Percentiles rank a stretch among this genome's conserved stretches.
Conservation (phyloP, 2,888 invertebrate species). For the Mythimna pallens region DNA sequence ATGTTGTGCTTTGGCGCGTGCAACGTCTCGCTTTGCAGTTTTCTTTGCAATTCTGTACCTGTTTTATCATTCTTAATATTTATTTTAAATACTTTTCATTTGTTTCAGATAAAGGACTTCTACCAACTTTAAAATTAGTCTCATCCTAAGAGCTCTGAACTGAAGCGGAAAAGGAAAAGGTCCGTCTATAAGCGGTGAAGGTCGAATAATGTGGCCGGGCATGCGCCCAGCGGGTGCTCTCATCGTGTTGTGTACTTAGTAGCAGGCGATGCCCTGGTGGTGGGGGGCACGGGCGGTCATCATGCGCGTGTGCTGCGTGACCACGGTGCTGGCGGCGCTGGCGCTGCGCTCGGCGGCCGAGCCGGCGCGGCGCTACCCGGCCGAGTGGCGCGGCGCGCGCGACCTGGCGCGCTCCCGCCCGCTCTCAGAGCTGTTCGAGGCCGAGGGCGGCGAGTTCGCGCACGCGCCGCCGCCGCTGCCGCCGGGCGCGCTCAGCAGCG, state of each 20-base stretch:
- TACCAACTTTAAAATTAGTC: slow-evolving; percentile 29
- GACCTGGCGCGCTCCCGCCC: slow-evolving; percentile 80
- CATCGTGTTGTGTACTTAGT: slow-evolving; percentile 85
- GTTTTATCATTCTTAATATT: slow-evolving; percentile 1
- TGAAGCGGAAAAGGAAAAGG: slow-evolving; percentile 69
- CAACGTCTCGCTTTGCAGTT: too few species aligned
- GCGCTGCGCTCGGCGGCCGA: slow-evolving; percentile 85
- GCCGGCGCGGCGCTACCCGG: slow-evolving; percentile 82
- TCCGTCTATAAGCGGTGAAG: slow-evolving; percentile 64
- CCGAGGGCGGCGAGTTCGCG: slow-evolving; percentile 67
- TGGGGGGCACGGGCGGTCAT: slow-evolving; percentile 81
- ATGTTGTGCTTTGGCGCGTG: too few species aligned
- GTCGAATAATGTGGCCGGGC: slow-evolving; percentile 87
- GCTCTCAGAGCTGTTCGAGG: slow-evolving; percentile 85
- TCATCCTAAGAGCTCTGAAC: slow-evolving; percentile 58
- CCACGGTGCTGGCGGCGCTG: slow-evolving; percentile 84
- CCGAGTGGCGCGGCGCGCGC: slow-evolving; percentile 79
- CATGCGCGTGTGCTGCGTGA: slow-evolving; percentile 87
- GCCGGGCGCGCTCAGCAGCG: slow-evolving; percentile 79
- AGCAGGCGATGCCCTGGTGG: slow-evolving; percentile 82
- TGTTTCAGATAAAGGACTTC: slow-evolving; percentile 71
- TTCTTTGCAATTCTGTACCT: too few species aligned
- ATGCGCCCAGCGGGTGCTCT: slow-evolving; percentile 81
- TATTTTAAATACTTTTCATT: slow-evolving; percentile 47
- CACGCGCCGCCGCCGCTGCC: slow-evolving; percentile 74